Conservation (phyloP, 2,888 invertebrate species). For the Keiferia lycopersicella region DNA sequence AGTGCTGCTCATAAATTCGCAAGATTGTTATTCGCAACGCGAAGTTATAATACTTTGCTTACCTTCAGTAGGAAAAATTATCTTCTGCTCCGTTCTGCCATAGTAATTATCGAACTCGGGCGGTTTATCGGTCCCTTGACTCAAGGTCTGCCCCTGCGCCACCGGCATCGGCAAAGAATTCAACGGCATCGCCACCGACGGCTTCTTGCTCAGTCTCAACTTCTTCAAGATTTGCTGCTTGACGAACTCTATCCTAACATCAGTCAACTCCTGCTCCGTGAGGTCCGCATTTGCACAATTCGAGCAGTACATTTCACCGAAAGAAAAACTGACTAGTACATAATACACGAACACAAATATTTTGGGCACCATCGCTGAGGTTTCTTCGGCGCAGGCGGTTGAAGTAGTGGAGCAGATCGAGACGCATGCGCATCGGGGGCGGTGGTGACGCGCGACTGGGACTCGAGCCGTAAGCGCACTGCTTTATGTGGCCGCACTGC, state of each 20-base stretch:
- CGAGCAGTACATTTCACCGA: slow-evolving; percentile 62
- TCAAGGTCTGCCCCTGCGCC: slow-evolving; percentile 85
- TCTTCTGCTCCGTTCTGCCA: slow-evolving; percentile 91
- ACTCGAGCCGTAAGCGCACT: neutral
- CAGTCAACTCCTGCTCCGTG: slow-evolving; percentile 81
- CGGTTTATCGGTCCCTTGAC: slow-evolving; percentile 80
- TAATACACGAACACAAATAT: slow-evolving; percentile 55
- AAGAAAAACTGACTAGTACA: slow-evolving; percentile 59
- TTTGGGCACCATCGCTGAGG: slow-evolving; percentile 42
- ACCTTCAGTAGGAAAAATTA: slow-evolving; percentile 91
- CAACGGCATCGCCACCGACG: slow-evolving; percentile 82
- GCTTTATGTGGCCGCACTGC: slow-evolving; percentile 9
- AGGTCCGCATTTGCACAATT: slow-evolving; percentile 72
- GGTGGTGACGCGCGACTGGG: slow-evolving; percentile 51
- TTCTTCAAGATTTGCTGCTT: slow-evolving; percentile 93
- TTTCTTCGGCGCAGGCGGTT: slow-evolving; percentile 64
- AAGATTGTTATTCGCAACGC: no score
- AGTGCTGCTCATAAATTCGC: no score
- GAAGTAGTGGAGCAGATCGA: slow-evolving; percentile 62
- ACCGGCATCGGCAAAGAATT: slow-evolving; percentile 88
- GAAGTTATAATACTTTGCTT: slow-evolving; percentile 40
- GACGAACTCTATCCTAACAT: slow-evolving; percentile 88
- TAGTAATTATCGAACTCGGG: slow-evolving; percentile 88
- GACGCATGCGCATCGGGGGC: slow-evolving; percentile 59
- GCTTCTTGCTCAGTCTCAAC: slow-evolving; percentile 87